phyloP scores from a whole-genome alignment of 2,797 vertebrate species.

The Helostoma temminkii region DNA sequence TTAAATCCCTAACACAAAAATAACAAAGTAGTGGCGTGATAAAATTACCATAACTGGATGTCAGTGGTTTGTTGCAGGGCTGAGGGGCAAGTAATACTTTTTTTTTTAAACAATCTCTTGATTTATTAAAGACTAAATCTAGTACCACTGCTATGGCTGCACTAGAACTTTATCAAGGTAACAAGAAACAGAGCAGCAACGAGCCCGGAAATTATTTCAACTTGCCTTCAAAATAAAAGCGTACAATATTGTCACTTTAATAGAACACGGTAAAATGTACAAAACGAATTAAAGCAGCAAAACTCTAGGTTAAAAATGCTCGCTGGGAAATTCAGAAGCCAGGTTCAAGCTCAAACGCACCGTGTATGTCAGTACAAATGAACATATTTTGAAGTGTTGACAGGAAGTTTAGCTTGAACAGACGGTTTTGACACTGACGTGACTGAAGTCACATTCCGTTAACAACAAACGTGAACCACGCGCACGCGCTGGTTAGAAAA shows the following conservation, averaged over 20 bases:
- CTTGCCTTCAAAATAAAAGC: conserved; percentile 43
- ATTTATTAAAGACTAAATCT: background rate
- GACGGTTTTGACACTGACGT: conserved; percentile 1
- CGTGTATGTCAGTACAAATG: accelerated
- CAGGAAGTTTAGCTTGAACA: conserved; percentile 38
- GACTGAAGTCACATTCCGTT: conserved; percentile 5
- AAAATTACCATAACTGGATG: conserved; percentile 36
- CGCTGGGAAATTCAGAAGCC: background rate
- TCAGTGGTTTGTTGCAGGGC: conserved; percentile 15
- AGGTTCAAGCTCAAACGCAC: accelerated
- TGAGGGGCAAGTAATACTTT: background rate
- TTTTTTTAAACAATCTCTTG: background rate
- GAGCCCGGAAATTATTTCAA: conserved; percentile 35
- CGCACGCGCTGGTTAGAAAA: conserved; percentile 27
- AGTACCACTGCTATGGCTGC: background rate
- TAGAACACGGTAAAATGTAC: background rate
- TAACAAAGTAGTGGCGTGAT: conserved; percentile 3
- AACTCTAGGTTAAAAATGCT: background rate
- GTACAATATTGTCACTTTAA: background rate
- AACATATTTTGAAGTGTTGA: conserved; percentile 23
- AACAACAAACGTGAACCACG: background rate
- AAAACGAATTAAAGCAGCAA: too few relatives aligned
- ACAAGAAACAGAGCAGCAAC: background rate
- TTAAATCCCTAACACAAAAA: background rate
- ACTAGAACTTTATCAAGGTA: background rate